phyloP scores from a whole-genome alignment of 2,113 vertebrate species.

The Gobiocypris rarus region DNA sequence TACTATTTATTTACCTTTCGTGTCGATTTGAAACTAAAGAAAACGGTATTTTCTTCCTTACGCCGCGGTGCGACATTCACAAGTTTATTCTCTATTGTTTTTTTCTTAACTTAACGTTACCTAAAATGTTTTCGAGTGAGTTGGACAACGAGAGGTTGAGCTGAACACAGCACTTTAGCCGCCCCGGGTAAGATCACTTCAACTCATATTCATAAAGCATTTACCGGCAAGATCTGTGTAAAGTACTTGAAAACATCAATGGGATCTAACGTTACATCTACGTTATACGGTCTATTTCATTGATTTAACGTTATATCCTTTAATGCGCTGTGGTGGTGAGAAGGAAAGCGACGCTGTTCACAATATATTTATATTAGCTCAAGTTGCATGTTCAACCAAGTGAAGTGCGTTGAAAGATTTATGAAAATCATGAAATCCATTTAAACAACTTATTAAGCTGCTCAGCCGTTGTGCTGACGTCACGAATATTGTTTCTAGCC shows the following conservation, averaged over 20 bases:
- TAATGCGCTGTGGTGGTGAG: background rate
- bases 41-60: background rate
- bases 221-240: background rate
- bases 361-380: background rate
- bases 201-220: background rate
- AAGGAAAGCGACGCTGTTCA: background rate
- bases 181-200: constrained; percentile 39
- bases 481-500: background rate
- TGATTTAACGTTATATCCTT: background rate
- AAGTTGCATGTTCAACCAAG: background rate
- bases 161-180: constrained; percentile 33
- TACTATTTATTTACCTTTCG: constrained; percentile 20
- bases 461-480: background rate
- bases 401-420: background rate
- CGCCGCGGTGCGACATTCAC: background rate
- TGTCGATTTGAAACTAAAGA: background rate
- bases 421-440: background rate
- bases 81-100: background rate
- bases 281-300: background rate
- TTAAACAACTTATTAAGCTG: background rate
- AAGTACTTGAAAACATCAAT: background rate
- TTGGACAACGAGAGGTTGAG: constrained; percentile 32
- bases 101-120: background rate
- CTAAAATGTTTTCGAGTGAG: constrained; percentile 28
- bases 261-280: background rate